Percentiles rank a stretch among this genome's conserved stretches.
phyloP scores from a whole-genome alignment of 2,113 vertebrate species.

The Chloebia gouldiae region DNA sequence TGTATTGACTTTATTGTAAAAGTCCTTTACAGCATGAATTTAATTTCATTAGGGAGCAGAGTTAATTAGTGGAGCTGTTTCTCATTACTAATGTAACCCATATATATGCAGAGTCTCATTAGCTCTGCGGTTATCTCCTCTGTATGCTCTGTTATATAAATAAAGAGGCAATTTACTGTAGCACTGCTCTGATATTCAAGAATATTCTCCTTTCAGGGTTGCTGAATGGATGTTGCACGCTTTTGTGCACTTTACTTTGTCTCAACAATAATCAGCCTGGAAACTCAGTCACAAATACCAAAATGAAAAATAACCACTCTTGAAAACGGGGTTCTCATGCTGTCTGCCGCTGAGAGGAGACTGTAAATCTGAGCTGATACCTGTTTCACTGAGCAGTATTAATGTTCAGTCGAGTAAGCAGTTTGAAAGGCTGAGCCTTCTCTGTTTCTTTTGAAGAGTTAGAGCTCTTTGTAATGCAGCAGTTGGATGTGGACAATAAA shows the following conservation, averaged over 20 bases:
- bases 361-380: background rate
- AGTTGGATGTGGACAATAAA: background rate
- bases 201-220: background rate
- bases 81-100: background rate
- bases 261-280: background rate
- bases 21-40: background rate
- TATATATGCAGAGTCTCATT: background rate
- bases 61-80: background rate
- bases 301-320: background rate
- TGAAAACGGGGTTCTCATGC: background rate
- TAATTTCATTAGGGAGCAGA: slow-evolving; percentile 11
- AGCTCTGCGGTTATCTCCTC: background rate
- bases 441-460: background rate
- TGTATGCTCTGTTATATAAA: background rate
- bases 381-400: background rate
- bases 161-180: slow-evolving; percentile 8
- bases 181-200: background rate
- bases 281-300: background rate
- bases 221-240: background rate
- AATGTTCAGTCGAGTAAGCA: background rate
- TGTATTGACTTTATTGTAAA: background rate
- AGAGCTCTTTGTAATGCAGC: background rate
- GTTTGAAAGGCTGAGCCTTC: background rate
- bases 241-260: background rate
- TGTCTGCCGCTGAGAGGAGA: background rate